Base-by-base conservation (phyloP, 1,140 invertebrate species). In the Neotoxoptera formosana region DNA sequence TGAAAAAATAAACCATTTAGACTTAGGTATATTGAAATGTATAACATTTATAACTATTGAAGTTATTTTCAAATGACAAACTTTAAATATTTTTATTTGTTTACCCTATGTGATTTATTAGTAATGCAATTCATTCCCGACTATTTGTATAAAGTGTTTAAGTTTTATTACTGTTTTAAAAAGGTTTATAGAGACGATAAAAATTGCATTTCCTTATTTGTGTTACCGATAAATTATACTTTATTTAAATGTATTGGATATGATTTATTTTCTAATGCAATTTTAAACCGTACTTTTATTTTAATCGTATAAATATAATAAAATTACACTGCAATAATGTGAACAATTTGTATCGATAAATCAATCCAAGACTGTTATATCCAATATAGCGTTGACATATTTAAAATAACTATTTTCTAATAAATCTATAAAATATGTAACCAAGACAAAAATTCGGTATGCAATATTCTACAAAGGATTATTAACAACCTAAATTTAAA, bases 121-220 rank as follows among this genome's bases (percentile, higher is more conserved):
- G 20, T 7, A 47, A 30, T 25, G 47, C 14, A 88, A 14, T 84
- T 87, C 45, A 47, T n/a, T n/a, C 25, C 48, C 14, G 25, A 34
- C 7, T 51, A n/a, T 36, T 51, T 53, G 48, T 89, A 89, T 34
- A 89, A 51, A 53, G 48, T 53, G 20, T 89, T 23, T 23, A 60
- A 67, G 23, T 90, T 90, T 90, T 90, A 90, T 90, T 90, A 45
- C 89, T 20, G 56, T 45, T 67, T 67, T 45, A 45, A 30, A 90
- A 90, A 90, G 11, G 89, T 60, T 67, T 90, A 45, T 67, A 45
- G 51, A 53, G 53, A 90, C 41, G 89, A 90, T 90, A 67, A 90
- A 60, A 90, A 45, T 21, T 48, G 89, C 53, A 45, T 90, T 90
- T 90, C 89, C 53, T 90, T 67, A 90, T 90, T 90, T n/a, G 53